phyloP scores from a whole-genome alignment of 2,113 vertebrate species.

The Anolis sagrei region DNA sequence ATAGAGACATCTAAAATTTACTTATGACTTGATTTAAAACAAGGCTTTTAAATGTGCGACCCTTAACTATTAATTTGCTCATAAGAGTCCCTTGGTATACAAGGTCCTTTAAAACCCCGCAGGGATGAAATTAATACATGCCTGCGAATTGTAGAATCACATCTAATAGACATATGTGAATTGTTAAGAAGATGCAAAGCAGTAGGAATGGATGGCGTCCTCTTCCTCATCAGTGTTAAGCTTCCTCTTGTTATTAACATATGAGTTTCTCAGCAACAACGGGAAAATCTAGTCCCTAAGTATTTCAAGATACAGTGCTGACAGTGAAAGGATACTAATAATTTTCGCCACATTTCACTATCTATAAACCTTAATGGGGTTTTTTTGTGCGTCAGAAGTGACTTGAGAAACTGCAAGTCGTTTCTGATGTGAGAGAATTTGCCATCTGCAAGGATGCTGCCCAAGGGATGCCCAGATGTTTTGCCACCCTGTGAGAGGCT shows the following conservation, averaged over 20 bases:
- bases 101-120: not conserved
- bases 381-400: no score
- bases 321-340: constrained; percentile 22
- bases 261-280: constrained; percentile 57
- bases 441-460: no score
- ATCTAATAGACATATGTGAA: constrained; percentile 21
- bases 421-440: no score
- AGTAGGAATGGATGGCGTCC: constrained; percentile 17
- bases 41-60: constrained; percentile 28
- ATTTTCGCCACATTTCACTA: not conserved
- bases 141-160: not conserved
- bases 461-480: no score
- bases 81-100: constrained; percentile 13
- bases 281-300: constrained; percentile 45
- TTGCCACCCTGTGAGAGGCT: no score
- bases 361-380: not conserved
- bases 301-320: constrained; percentile 39
- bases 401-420: no score
- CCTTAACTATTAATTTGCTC: constrained; percentile 25
- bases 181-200: constrained; percentile 28
- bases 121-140: not conserved
- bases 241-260: constrained; percentile 51
- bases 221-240: not conserved
- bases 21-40: constrained; percentile 1
- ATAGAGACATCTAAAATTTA: constrained; percentile 33